Evolutionary conservation across 92 coral and sea anemone species (phyloP).

Genomic region (Hydrozoanthus gracilis): DNA sequence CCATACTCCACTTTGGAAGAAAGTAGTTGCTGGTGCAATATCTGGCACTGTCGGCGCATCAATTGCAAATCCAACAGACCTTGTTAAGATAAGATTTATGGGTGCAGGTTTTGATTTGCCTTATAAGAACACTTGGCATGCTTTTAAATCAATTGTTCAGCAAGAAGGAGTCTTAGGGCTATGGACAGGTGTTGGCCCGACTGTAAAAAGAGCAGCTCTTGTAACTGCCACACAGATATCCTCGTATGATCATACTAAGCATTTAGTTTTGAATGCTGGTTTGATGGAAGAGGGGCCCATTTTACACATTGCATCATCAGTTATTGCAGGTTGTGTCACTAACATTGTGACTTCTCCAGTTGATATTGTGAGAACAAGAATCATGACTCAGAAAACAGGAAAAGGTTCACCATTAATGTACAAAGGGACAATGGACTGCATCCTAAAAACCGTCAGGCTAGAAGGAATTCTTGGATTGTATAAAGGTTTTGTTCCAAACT

Average conservation of each 20-base stretch:
- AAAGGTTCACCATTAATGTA: slow-evolving; percentile 75
- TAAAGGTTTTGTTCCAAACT: slow-evolving; percentile 97
- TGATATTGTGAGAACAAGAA: slow-evolving; percentile 93
- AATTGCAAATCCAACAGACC: slow-evolving; percentile 94
- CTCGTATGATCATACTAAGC: slow-evolving; percentile 93
- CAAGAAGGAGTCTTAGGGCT: slow-evolving; percentile 90
- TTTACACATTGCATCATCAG: slow-evolving; percentile 85
- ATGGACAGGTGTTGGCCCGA: slow-evolving; percentile 95
- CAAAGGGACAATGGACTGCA: slow-evolving; percentile 86
- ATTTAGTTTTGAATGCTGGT: slow-evolving; percentile 74
- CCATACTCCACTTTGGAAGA: slow-evolving; percentile 92
- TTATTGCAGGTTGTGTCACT: slow-evolving; percentile 92
- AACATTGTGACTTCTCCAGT: slow-evolving; percentile 92
- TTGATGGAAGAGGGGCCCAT: slow-evolving; percentile 79
- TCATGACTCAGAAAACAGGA: slow-evolving; percentile 85
- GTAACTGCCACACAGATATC: slow-evolving; percentile 93
- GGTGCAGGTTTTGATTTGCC: slow-evolving; percentile 77
- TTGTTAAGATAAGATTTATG: slow-evolving; percentile 91
- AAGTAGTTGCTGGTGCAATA: slow-evolving; percentile 80
- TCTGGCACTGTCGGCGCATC: slow-evolving; percentile 97
- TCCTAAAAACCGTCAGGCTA: slow-evolving; percentile 79
- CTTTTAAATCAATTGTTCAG: slow-evolving; percentile 77
- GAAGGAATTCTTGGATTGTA: slow-evolving; percentile 92
- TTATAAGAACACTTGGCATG: slow-evolving; percentile 87
- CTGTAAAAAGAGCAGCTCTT: slow-evolving; percentile 92